phyloP scores from a whole-genome alignment of 2,888 invertebrate genomes.

The Melanchra persicariae region DNA sequence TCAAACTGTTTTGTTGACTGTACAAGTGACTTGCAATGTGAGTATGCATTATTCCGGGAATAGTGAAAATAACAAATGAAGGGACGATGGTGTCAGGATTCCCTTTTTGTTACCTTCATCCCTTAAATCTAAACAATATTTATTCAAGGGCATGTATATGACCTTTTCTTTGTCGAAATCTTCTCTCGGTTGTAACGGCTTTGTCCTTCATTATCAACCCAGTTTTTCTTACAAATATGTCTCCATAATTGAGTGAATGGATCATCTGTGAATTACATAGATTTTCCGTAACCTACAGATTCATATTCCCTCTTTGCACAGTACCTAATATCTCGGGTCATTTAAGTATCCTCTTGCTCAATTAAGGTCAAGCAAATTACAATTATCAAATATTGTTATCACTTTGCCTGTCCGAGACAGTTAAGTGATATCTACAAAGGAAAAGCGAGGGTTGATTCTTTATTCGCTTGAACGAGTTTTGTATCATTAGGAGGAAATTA shows the following conservation, averaged over 20 bases:
- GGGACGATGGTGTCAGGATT: neutral
- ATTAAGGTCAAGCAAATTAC: constrained; percentile 1
- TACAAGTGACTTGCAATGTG: constrained; percentile 2
- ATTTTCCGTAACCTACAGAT: neutral
- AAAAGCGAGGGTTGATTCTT: neutral
- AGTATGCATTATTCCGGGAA: constrained; percentile 14
- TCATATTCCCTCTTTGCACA: neutral
- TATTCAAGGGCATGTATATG: neutral
- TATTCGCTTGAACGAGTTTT: constrained; percentile 6
- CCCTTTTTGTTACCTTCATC: neutral
- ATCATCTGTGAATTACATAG: neutral
- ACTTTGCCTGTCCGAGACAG: neutral
- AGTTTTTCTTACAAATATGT: constrained; percentile 5
- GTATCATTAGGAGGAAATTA: constrained; percentile 9
- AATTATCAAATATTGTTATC: constrained; percentile 2
- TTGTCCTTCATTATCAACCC: neutral
- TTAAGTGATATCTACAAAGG: neutral
- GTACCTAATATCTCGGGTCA: too few species aligned
- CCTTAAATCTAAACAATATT: neutral
- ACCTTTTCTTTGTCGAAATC: neutral
- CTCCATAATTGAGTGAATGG: neutral
- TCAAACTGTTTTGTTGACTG: neutral
- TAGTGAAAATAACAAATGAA: neutral
- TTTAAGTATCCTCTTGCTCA: neutral
- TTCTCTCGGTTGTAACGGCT: neutral